Evolutionary conservation across 2,113 vertebrate species (phyloP), one percentile per base, ranked within the genome.

Genomic region (Corythornis cristatus): DNA sequence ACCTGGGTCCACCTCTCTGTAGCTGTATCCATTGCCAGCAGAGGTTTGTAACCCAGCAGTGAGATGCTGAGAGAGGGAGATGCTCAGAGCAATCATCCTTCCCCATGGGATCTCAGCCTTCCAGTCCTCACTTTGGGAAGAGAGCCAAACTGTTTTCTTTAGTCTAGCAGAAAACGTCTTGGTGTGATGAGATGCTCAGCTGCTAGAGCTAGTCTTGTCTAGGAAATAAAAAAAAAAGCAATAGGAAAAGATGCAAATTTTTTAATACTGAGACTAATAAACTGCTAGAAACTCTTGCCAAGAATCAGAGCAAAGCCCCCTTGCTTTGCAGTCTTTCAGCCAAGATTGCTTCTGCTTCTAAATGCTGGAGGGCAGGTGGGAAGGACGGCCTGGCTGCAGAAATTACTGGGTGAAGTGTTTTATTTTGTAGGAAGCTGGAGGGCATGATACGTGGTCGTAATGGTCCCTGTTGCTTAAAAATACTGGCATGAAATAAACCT

Each of bases 361-460:
- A 73, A 18, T 50, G 37, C 82, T 80, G 67, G 54, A 84, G 45
- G 78, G 77, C 61, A 64, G 57, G 40, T 29, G 31, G 54, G 50
- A 92, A 53, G 3, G 9, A 54, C 23, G 56, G 18, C 40, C 46
- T 76, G 12, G 11, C 64, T 79, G 33, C 66, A 82, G 58, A 86
- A 95, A 83, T 89, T 76, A 43, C 67, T 43, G 56, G 33, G 15
- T 43, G 28, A 88, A 87, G 20, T 51, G 29, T 73, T 86, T 85
- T 77, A 53, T 85, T 89, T 80, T 76, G 22, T 76, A 19, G 58
- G 60, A 91, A 80, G 64, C 89, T 89, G 75, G 51, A 91, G 79
- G 64, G 79, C 56, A 43, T 25, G 77, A 79, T 53, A 31, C 31
- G 23, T 33, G 43, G 75, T 68, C 31, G 1, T 71, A 77, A 74